These are phyloP conservation scores for Acipenser transmontanus DNA, from an alignment of 2,797 vertebrate species.

Conservation along the genomic window DNA sequence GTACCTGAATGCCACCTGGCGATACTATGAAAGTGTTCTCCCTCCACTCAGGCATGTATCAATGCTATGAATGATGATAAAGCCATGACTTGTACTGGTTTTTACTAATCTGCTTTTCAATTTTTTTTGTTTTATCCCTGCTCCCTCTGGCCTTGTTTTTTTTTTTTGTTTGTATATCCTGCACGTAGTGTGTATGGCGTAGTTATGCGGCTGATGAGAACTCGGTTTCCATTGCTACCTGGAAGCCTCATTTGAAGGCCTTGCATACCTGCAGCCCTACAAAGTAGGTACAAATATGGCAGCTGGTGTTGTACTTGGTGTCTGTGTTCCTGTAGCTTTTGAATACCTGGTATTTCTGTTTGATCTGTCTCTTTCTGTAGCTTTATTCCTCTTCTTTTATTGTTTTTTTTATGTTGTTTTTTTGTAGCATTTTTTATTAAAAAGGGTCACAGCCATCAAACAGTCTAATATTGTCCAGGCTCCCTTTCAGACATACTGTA, in stretches of 20 bases:
- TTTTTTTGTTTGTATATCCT: constrained; percentile 29
- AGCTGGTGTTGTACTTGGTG: constrained; percentile 62
- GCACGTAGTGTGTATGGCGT: constrained; percentile 93
- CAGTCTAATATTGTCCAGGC: constrained; percentile 30
- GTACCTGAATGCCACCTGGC: constrained; percentile 72
- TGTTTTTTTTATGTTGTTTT: constrained; percentile 21
- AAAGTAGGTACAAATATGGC: constrained; percentile 90
- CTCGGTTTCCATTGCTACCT: constrained; percentile 98
- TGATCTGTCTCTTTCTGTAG: constrained; percentile 25
- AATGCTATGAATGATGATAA: constrained; percentile 60
- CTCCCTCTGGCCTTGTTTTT: constrained; percentile 56
- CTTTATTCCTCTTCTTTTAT: constrained; percentile 35
- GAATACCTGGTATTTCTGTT: constrained; percentile 39
- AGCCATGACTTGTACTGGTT: constrained; percentile 57
- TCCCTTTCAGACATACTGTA: constrained; percentile 15
- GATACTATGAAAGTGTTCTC: constrained; percentile 73
- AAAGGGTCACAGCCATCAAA: constrained; percentile 38
- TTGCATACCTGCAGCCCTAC: constrained; percentile 97
- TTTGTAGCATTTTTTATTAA: constrained; percentile 7
- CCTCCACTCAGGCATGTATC: constrained; percentile 76
- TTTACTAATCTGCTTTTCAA: constrained; percentile 73
- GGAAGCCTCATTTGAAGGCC: constrained; percentile 99
- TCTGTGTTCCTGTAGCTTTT: constrained; percentile 52
- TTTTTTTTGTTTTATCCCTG: constrained; percentile 43
- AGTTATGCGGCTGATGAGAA: constrained; percentile 99